These are phyloP conservation scores for Anisognathus igniventris DNA, from an alignment of 2,797 vertebrate species.

Conservation along the genomic window DNA sequence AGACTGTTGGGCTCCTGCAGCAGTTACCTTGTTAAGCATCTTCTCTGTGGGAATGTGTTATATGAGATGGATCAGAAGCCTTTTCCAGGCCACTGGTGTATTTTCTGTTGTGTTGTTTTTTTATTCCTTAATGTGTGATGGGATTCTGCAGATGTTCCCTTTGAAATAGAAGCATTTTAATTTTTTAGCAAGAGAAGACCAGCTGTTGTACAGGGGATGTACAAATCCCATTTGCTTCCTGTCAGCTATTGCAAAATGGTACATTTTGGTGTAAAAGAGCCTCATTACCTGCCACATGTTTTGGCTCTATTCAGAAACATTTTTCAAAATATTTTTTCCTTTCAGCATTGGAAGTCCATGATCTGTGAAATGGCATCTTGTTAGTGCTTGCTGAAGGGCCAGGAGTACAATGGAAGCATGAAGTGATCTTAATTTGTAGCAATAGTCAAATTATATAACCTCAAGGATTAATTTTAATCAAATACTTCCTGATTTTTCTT, in stretches of 20 bases:
- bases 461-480: constrained; percentile 33
- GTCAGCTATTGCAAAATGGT: not conserved
- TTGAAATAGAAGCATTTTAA: constrained; percentile 62
- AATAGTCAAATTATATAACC: not conserved
- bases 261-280: constrained; percentile 7
- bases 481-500: constrained; percentile 10
- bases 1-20: constrained; percentile 1
- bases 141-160: constrained; percentile 71
- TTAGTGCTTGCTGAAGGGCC: not conserved
- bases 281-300: constrained; percentile 28
- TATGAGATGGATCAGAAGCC: constrained; percentile 17
- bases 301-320: not conserved
- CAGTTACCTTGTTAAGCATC: constrained; percentile 35
- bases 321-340: not conserved
- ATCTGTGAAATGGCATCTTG: not conserved
- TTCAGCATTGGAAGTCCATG: not conserved
- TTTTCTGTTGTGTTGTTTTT: constrained; percentile 43
- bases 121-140: constrained; percentile 49
- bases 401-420: not conserved
- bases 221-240: constrained; percentile 32
- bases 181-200: constrained; percentile 44
- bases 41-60: constrained; percentile 38
- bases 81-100: constrained; percentile 22
- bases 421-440: not conserved
- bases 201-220: constrained; percentile 43